These are phyloP conservation scores for Tillus elongatus DNA, from an alignment of 2,888 invertebrate species.

Conservation along the genomic window DNA sequence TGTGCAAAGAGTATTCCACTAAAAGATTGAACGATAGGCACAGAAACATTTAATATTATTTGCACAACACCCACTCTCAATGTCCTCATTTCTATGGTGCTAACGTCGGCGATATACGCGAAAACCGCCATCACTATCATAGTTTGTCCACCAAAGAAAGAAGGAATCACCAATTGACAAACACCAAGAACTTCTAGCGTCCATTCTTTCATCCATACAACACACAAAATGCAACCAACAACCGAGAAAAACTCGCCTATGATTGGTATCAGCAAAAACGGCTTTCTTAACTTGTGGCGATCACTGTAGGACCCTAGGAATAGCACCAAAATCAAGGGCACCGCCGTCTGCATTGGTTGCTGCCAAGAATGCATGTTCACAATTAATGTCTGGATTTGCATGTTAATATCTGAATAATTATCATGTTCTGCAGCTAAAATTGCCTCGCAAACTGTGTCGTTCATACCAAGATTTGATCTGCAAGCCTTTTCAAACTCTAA, in stretches of 20 bases:
- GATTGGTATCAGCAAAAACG: conserved; percentile 37
- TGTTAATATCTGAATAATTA: conserved; percentile 38
- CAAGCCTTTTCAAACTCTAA: conserved; percentile 49
- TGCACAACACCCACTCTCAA: conserved; percentile 52
- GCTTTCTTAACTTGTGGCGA: conserved; percentile 37
- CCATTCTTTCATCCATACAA: conserved; percentile 49
- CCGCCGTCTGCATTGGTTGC: conserved; percentile 30
- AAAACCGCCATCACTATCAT: conserved; percentile 39
- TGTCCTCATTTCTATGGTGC: conserved; percentile 50
- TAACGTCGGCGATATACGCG: conserved; percentile 40
- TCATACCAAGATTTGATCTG: conserved; percentile 43
- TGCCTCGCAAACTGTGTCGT: conserved; percentile 45
- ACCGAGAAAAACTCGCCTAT: conserved; percentile 41
- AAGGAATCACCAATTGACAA: conserved; percentile 48
- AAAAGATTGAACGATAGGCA: conserved; percentile 30
- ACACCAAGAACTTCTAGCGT: conserved; percentile 45
- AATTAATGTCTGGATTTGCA: conserved; percentile 41
- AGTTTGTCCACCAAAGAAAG: conserved; percentile 50
- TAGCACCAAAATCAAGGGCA: conserved; percentile 36
- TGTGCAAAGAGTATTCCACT: conserved; percentile 31
- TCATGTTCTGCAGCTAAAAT: conserved; percentile 32
- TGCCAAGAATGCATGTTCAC: conserved; percentile 41
- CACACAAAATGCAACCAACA: conserved; percentile 45
- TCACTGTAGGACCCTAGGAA: conserved; percentile 40
- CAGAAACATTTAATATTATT: conserved; percentile 31